Evolutionary conservation across 2,113 vertebrate genomes (phyloP).

Genomic region (Hyperopisus bebe): DNA sequence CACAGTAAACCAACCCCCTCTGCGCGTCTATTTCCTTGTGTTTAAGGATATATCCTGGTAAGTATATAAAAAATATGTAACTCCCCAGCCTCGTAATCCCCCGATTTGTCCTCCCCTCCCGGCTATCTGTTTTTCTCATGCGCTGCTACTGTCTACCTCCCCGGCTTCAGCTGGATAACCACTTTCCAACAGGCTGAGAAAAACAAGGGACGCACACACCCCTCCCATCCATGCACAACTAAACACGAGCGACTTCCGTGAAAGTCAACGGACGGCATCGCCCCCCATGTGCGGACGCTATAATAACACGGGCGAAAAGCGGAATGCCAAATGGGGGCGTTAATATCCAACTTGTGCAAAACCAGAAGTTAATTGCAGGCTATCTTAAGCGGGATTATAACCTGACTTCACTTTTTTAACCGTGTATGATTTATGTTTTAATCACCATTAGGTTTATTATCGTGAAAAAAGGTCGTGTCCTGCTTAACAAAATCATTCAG

Average conservation of each 20-base stretch:
- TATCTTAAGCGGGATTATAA: background rate
- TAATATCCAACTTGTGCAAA: background rate
- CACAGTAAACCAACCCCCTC: background rate
- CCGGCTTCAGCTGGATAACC: background rate
- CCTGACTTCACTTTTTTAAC: background rate
- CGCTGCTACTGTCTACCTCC: background rate
- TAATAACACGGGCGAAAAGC: background rate
- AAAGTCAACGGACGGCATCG: background rate
- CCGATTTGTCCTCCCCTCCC: background rate
- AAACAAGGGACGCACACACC: background rate
- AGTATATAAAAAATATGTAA: background rate
- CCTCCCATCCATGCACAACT: background rate
- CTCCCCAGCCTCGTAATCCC: background rate
- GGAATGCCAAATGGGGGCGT: background rate
- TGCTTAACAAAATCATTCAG: background rate
- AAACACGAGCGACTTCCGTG: conserved; percentile 1
- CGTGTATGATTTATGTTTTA: background rate
- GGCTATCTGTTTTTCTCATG: background rate
- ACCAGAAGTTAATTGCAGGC: background rate
- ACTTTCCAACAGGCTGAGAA: conserved; percentile 3
- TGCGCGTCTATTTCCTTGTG: background rate
- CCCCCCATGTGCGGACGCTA: background rate
- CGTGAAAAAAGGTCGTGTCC: background rate
- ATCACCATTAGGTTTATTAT: background rate
- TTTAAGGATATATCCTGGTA: background rate